These are phyloP conservation scores for Epizoanthus illoricatus DNA, from an alignment of 92 coral and sea anemone species.

Conservation along the genomic window DNA sequence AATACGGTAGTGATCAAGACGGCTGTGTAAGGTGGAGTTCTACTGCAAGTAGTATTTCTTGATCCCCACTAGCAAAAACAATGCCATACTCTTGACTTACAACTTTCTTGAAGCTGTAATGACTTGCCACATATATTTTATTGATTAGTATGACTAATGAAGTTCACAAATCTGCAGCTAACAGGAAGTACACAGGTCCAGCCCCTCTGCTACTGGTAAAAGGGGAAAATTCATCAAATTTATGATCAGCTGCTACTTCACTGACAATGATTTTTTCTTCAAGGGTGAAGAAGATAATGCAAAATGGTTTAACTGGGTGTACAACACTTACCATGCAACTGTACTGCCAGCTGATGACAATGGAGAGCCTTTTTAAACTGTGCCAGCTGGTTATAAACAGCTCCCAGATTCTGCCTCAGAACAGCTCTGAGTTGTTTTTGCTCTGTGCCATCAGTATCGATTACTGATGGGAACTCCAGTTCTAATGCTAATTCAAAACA, in stretches of 20 bases:
- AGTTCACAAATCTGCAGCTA: no score
- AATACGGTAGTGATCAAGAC: no score
- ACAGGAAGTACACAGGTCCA: no score
- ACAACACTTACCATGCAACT: constrained; percentile 77
- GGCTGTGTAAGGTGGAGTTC: no score
- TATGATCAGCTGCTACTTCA: neutral
- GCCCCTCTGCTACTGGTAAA: no score
- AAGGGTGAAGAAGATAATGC: no score
- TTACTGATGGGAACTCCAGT: constrained; percentile 46
- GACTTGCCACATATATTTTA: no score
- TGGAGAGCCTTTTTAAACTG: constrained; percentile 72
- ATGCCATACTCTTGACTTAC: no score
- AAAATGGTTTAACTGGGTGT: no score
- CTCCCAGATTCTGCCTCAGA: constrained; percentile 90
- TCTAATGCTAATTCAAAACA: constrained; percentile 89
- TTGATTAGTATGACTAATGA: no score
- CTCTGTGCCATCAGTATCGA: constrained; percentile 33
- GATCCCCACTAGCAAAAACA: neutral
- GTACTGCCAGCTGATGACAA: constrained; percentile 74
- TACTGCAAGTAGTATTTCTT: neutral
- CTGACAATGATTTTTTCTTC: neutral
- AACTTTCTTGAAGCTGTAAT: no score
- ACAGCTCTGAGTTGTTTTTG: constrained; percentile 77
- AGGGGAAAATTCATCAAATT: neutral
- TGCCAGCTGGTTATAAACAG: constrained; percentile 87